phyloP scores from a whole-genome alignment of 2,797 vertebrate species.

The Sebastes aleutianus region DNA sequence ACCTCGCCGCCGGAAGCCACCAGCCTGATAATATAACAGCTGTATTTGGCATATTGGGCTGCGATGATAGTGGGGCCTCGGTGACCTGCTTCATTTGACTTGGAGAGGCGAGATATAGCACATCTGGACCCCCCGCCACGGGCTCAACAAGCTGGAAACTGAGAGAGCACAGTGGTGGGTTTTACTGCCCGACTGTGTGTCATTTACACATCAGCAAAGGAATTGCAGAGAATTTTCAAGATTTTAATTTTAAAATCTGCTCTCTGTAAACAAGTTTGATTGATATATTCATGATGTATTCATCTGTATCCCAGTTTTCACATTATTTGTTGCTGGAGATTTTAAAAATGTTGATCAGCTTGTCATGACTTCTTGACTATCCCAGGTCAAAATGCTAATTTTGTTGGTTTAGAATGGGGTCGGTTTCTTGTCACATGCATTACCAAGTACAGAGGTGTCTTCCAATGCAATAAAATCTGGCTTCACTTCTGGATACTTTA shows the following conservation, averaged over 20 bases:
- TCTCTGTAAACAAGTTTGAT: neutral
- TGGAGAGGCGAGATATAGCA: slow-evolving; percentile 7
- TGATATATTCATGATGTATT: neutral
- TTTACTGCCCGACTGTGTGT: neutral
- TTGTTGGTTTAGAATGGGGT: no score
- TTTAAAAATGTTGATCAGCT: neutral
- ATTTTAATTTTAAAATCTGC: neutral
- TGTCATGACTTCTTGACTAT: neutral
- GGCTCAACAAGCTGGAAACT: slow-evolving; percentile 52
- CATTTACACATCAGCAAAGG: neutral
- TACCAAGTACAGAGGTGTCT: neutral
- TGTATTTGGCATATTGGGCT: slow-evolving; percentile 60
- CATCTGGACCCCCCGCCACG: slow-evolving; percentile 48
- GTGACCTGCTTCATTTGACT: slow-evolving; percentile 51
- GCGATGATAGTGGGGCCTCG: slow-evolving; percentile 18
- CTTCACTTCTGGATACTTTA: neutral
- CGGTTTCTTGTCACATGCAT: neutral
- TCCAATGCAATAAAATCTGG: neutral
- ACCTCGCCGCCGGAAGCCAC: slow-evolving; percentile 25
- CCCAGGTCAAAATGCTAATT: neutral
- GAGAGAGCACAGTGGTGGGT: neutral
- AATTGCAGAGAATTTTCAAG: neutral
- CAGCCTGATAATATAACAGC: slow-evolving; percentile 55
- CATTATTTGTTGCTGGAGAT: neutral
- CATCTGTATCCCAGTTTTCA: neutral